Conservation (phyloP, 1,140 invertebrate genomes). For the Pseudomyrmex concolor region DNA sequence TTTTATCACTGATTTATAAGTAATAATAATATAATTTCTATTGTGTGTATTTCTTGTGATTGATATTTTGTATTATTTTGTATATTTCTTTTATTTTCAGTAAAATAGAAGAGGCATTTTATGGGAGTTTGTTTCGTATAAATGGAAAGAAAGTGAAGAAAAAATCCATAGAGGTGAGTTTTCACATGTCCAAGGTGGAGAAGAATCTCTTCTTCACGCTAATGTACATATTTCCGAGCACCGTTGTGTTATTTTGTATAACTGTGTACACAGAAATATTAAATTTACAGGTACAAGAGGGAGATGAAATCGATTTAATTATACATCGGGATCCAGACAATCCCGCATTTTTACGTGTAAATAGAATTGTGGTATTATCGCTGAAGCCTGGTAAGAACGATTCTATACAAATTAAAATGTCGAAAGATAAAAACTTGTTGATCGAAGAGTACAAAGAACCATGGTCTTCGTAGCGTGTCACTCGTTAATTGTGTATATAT, state of each 20-base stretch:
- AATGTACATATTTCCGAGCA: too few species aligned
- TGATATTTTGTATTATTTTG: neutral
- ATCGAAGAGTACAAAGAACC: conserved; percentile 87
- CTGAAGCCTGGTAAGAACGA: conserved; percentile 80
- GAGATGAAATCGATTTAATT: conserved; percentile 89
- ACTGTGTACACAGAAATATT: conserved; percentile 14
- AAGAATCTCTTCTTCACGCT: neutral
- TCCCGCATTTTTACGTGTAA: conserved; percentile 86
- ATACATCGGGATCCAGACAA: conserved; percentile 86
- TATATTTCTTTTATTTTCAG: conserved; percentile 79
- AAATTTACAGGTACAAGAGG: conserved; percentile 82
- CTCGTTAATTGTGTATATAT: too few species aligned
- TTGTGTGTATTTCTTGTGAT: neutral
- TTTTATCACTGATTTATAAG: neutral
- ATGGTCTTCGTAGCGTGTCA: conserved; percentile 58
- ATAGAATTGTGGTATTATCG: conserved; percentile 87
- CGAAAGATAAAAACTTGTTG: conserved; percentile 86
- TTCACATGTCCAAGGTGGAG: conserved; percentile 38
- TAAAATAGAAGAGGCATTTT: conserved; percentile 88
- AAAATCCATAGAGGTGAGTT: conserved; percentile 86
- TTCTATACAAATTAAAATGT: conserved; percentile 84
- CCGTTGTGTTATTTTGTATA: neutral
- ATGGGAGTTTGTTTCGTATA: conserved; percentile 88
- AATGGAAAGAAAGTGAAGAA: conserved; percentile 88
- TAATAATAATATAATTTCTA: too few species aligned